A percentile compares a stretch with the other conserved stretches of the same genome.
These are phyloP conservation scores for Plectrocnemia conspersa DNA, from an alignment of 1,140 invertebrate species.

Conservation along the genomic window DNA sequence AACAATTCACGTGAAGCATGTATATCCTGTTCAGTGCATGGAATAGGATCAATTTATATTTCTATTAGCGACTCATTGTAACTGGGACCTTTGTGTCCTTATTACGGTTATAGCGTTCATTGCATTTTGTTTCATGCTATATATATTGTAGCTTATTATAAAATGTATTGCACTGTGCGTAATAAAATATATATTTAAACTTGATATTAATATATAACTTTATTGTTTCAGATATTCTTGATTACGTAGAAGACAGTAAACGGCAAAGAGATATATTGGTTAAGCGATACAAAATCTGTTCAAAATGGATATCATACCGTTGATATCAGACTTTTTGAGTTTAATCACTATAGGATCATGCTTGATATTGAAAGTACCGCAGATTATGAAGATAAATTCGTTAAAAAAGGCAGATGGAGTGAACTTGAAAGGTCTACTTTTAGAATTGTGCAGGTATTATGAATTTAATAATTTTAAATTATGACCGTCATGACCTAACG, in stretches of 20 bases:
- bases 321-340: slow-evolving; percentile 57
- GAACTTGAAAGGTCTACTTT: slow-evolving; percentile 55
- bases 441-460: slow-evolving; percentile 62
- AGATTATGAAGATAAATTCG: slow-evolving; percentile 58
- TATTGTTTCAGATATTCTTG: background rate
- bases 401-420: slow-evolving; percentile 59
- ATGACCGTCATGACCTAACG: too few relatives aligned
- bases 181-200: background rate
- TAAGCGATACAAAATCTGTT: background rate
- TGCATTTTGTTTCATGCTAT: too few relatives aligned
- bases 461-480: too few relatives aligned
- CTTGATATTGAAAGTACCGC: slow-evolving; percentile 65
- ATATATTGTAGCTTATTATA: too few relatives aligned
- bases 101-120: too few relatives aligned
- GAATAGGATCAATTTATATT: too few relatives aligned
- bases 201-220: background rate
- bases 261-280: background rate
- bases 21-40: too few relatives aligned
- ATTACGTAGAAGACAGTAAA: background rate
- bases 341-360: slow-evolving; percentile 62
- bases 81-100: too few relatives aligned
- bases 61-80: too few relatives aligned
- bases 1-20: too few relatives aligned
- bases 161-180: too few relatives aligned
- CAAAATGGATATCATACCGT: slow-evolving; percentile 37